These are phyloP conservation scores for Potorous gilbertii DNA, from an alignment of 2,797 vertebrate genomes.

Conservation along the genomic window DNA sequence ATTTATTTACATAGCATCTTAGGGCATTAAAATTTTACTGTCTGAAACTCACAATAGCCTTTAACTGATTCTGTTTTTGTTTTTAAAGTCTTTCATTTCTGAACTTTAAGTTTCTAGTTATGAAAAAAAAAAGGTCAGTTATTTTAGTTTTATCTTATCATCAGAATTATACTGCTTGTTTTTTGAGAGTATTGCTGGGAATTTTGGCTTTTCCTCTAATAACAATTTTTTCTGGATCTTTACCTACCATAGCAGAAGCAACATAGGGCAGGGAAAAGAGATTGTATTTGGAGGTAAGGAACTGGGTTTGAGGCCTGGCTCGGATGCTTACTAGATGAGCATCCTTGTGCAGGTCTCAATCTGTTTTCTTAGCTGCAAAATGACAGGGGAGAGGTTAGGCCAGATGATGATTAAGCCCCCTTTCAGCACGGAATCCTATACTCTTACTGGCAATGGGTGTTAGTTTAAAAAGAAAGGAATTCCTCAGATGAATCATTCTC, in stretches of 20 bases:
- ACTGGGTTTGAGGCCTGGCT: neutral
- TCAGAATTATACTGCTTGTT: neutral
- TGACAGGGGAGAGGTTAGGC: neutral
- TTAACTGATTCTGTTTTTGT: neutral
- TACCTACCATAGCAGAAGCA: neutral
- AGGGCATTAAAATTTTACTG: neutral
- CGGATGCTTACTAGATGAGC: neutral
- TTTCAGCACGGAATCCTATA: neutral
- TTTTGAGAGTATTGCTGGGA: neutral
- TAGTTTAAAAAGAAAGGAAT: too few relatives aligned
- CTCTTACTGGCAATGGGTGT: neutral
- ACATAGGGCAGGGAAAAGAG: neutral
- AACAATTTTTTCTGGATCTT: neutral
- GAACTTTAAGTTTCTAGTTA: neutral
- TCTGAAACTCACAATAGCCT: neutral
- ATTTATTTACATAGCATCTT: neutral
- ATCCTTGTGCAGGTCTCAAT: neutral
- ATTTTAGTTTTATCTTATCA: neutral
- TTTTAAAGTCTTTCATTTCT: neutral
- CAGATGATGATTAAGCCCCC: neutral
- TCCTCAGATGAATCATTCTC: too few relatives aligned
- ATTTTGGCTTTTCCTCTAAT: neutral
- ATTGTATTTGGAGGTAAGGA: neutral
- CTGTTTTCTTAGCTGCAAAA: neutral
- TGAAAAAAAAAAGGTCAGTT: neutral